These are phyloP conservation scores for Sardinella longiceps DNA, from an alignment of 2,797 vertebrate species.

Conservation along the genomic window DNA sequence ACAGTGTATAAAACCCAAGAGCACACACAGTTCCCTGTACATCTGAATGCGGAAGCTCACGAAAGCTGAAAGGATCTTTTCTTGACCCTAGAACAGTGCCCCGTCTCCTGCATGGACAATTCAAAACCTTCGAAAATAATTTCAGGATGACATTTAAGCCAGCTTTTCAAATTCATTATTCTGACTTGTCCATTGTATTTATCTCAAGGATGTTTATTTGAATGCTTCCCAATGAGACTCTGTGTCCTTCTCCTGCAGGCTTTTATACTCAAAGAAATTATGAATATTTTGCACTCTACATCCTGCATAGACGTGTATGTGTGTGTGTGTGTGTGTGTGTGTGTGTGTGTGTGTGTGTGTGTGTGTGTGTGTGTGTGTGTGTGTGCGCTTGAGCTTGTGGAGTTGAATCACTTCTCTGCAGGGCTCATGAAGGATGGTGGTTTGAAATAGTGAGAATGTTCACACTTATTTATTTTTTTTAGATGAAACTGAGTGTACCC, in stretches of 20 bases:
- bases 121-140: not conserved
- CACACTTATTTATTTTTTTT: not conserved
- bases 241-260: not conserved
- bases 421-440: not conserved
- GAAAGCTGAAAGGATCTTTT: not conserved
- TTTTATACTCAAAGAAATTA: not conserved
- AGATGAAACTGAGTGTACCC: not conserved
- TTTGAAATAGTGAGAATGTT: not conserved
- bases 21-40: not conserved
- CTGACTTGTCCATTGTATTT: not conserved
- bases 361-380: too few species aligned
- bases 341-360: too few species aligned
- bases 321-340: too few species aligned
- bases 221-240: not conserved
- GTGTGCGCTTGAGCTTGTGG: not conserved
- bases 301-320: not conserved
- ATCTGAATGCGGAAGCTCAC: not conserved
- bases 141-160: not conserved
- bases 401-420: not conserved
- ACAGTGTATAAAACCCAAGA: too few species aligned
- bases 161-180: not conserved
- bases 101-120: not conserved
- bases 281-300: not conserved
- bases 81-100: not conserved
- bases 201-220: not conserved